These are phyloP conservation scores for Limnephilus lunatus DNA, from an alignment of 2,888 invertebrate genomes.

Conservation along the genomic window DNA sequence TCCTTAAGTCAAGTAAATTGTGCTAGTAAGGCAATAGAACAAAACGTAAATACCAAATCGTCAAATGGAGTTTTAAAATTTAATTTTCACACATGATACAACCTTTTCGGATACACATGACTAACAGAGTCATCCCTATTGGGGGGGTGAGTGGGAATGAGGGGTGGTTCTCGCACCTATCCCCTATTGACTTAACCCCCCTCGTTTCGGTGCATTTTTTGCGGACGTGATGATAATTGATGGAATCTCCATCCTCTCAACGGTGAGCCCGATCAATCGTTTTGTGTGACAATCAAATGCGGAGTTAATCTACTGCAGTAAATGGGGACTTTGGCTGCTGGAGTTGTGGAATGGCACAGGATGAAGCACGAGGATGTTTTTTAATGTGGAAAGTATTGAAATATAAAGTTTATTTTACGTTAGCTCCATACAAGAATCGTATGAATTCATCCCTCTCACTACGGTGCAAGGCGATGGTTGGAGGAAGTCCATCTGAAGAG, in stretches of 20 bases:
- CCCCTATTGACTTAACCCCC: constrained; percentile 30
- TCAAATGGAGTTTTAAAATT: too few species aligned
- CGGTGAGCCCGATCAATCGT: constrained; percentile 60
- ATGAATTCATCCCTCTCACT: too few species aligned
- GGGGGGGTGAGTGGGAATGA: background rate
- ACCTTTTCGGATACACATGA: background rate
- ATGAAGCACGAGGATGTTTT: background rate
- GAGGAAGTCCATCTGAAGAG: too few species aligned
- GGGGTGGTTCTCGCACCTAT: background rate
- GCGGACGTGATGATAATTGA: constrained; percentile 59
- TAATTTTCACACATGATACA: too few species aligned
- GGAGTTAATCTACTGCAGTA: constrained; percentile 51
- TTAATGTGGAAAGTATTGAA: background rate
- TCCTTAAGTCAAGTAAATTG: too few species aligned
- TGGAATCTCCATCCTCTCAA: constrained; percentile 55
- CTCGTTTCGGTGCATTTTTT: constrained; percentile 24
- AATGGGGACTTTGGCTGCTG: background rate
- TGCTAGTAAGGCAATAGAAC: too few species aligned
- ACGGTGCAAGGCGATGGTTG: too few species aligned
- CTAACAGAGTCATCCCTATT: background rate
- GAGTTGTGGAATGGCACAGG: background rate
- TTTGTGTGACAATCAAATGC: constrained; percentile 55
- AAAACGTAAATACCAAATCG: too few species aligned
- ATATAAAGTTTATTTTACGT: too few species aligned
- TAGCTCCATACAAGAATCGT: too few species aligned